Conservation (phyloP, 2,888 invertebrate species). For the Trissolcus japonicus region DNA sequence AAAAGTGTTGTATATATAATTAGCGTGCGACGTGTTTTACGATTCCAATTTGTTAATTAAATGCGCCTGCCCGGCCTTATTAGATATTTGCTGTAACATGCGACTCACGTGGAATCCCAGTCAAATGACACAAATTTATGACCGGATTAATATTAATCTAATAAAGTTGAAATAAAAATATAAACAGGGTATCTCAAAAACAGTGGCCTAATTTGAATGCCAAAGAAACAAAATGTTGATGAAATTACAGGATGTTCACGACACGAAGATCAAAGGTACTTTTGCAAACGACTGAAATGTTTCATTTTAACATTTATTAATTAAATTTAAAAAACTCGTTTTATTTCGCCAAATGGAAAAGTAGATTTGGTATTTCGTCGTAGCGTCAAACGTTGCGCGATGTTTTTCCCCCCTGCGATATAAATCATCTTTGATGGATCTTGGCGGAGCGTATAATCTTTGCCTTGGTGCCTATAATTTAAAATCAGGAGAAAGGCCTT, state of each 20-base stretch:
- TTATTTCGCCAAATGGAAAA: conserved; percentile 5
- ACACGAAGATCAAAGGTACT: background rate
- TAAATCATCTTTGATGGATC: conserved; percentile 46
- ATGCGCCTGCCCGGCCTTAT: too few species aligned
- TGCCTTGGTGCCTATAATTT: conserved; percentile 22
- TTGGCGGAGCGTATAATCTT: conserved; percentile 48
- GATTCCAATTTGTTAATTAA: too few species aligned
- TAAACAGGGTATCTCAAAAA: background rate
- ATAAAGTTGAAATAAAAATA: background rate
- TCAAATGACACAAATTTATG: too few species aligned
- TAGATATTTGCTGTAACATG: too few species aligned
- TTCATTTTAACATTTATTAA: conserved; percentile 14
- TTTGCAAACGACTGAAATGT: conserved; percentile 1
- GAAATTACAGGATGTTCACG: background rate
- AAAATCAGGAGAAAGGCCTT: conserved; percentile 52
- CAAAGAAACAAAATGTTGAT: background rate
- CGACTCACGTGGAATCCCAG: too few species aligned
- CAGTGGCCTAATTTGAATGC: conserved; percentile 6
- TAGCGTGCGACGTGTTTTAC: background rate
- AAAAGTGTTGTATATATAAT: background rate
- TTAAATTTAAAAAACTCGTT: conserved; percentile 12
- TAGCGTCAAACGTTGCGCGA: conserved; percentile 12
- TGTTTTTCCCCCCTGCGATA: conserved; percentile 31
- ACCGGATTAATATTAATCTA: background rate
- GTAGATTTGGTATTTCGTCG: conserved; percentile 8